Conservation (phyloP, 2,888 invertebrate genomes). For the Acanthosepion esculentum region DNA sequence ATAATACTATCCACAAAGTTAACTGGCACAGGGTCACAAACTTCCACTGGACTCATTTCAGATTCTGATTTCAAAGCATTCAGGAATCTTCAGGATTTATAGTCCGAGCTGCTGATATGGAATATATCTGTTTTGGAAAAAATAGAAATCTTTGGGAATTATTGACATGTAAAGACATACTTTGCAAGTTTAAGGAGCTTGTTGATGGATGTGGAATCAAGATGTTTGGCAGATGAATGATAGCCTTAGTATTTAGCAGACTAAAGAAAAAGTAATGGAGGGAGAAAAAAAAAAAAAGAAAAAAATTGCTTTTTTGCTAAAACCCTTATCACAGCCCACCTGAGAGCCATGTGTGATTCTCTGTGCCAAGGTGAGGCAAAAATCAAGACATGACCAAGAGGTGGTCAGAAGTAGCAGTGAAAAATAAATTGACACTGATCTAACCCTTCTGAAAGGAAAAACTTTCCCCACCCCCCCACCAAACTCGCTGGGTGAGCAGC, state of each 20-base stretch:
- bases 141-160: constrained; percentile 48
- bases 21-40: constrained; percentile 11
- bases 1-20: neutral
- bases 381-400: neutral
- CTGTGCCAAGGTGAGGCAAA: neutral
- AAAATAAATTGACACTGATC: neutral
- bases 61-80: constrained; percentile 33
- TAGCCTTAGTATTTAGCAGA: neutral
- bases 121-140: constrained; percentile 47
- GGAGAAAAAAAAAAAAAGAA: neutral
- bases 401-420: neutral
- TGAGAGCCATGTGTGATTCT: no score
- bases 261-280: neutral
- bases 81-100: constrained; percentile 35
- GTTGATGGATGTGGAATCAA: neutral
- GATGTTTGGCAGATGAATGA: neutral
- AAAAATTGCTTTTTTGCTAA: neutral
- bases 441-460: constrained; percentile 44
- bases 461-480: no score
- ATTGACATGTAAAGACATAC: constrained; percentile 45
- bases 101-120: constrained; percentile 45
- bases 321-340: neutral
- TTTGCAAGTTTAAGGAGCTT: neutral
- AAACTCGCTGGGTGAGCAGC: neutral
- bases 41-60: neutral